Conservation (phyloP, 2,797 vertebrate species). For the Eospalax fontanierii region DNA sequence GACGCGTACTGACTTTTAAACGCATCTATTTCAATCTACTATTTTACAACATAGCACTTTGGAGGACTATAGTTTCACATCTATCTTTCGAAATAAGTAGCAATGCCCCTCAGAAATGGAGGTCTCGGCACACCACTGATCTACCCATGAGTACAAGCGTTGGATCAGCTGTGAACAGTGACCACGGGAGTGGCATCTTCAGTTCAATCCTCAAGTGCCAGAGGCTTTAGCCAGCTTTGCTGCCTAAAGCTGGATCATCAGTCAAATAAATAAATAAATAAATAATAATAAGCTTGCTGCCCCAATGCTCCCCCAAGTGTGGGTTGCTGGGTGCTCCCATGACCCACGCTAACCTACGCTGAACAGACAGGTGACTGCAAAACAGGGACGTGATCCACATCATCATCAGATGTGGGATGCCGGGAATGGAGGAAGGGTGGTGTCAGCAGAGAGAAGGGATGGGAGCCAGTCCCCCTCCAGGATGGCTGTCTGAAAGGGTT, state of each 20-base stretch:
- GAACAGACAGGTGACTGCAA: background rate
- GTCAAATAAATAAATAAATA: no score
- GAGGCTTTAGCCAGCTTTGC: background rate
- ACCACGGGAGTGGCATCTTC: background rate
- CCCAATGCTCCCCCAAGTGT: background rate
- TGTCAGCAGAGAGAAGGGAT: background rate
- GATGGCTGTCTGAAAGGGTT: background rate
- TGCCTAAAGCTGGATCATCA: background rate
- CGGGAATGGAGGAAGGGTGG: slow-evolving; percentile 31
- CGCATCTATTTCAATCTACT: background rate
- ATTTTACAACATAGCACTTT: background rate
- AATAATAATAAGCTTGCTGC: no score
- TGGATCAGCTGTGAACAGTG: background rate
- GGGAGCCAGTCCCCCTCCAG: background rate
- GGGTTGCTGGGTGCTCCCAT: background rate
- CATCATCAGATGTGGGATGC: slow-evolving; percentile 4
- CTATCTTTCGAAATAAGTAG: background rate
- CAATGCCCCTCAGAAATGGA: background rate
- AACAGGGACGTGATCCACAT: background rate
- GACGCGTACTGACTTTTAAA: slow-evolving; percentile 1
- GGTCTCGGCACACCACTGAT: background rate
- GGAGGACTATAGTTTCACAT: background rate
- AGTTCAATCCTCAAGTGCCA: background rate
- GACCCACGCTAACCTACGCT: fast-evolving
- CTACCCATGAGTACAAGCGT: background rate